Base-by-base conservation (phyloP, 2,797 vertebrate species). In the Poecilia wingei region DNA sequence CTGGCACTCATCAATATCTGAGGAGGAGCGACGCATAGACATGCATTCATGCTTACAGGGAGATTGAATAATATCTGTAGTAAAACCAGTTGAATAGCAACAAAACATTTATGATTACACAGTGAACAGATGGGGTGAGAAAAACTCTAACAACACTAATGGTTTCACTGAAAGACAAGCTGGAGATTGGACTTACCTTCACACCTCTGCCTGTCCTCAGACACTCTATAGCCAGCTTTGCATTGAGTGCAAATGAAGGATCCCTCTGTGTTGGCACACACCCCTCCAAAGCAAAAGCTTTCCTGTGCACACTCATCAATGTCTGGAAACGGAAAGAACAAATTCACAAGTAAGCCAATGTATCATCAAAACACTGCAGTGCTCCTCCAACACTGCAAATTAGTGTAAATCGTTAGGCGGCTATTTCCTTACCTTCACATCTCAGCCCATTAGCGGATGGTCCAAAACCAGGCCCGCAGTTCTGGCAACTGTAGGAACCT, bases 231-330 rank as follows among this genome's bases (percentile, higher is more conserved):
- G 81, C 97, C 97, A 0, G 93, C 61, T 28, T 95, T 93, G 77
- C 97, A 98, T 83, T 91, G 86, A 51, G 92, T 94, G 80, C 97
- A 98, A 85, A 93, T 91, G 84, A 96, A 98, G 64, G 97, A 98
- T 74, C 97, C 97, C 55, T 96, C 93, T 0, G 94, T 96, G 93
- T 98, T 98, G 82, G 95, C 91, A 85, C 97, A 98, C 82, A 96
- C 88, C 1, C 95, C 94, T 39, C 84, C 88, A 1, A 87, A 87
- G 91, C 95, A 95, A 75, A 94, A 16, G 83, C 93, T 89, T 10
- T 77, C 91, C 45, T 93, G 94, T 46, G 89, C 73, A 36, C 97
- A 97, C 86, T 96, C 95, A 18, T 96, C 80, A 77, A 95, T 83
- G 91, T 96, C 95, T 96, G 84, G 78, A 88, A 81, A 49, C 59